Conservation (phyloP, 2,888 invertebrate species). For the Phymatocera aterrima region DNA sequence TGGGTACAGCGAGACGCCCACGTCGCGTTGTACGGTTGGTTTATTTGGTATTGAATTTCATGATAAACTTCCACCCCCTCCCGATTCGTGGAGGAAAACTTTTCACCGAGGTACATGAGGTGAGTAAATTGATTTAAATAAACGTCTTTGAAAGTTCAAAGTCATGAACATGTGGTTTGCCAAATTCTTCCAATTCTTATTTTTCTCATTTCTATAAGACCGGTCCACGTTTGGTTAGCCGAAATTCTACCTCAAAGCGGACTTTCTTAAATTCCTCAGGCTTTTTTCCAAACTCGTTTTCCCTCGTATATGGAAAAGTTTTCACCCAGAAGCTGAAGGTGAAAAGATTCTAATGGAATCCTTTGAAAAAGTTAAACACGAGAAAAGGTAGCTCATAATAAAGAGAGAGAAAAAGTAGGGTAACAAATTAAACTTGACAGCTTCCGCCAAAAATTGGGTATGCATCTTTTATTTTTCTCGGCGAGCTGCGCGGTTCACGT, state of each 20-base stretch:
- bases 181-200: not conserved
- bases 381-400: not conserved
- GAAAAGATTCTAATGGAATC: not conserved
- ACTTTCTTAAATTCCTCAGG: not conserved
- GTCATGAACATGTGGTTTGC: not conserved
- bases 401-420: not conserved
- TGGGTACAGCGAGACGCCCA: not conserved
- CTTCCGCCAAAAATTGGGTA: not conserved
- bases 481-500: not conserved
- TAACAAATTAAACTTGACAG: not conserved
- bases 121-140: not conserved
- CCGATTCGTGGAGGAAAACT: not conserved
- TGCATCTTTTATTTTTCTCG: not conserved
- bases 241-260: not conserved
- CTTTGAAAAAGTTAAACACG: not conserved
- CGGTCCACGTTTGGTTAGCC: not conserved
- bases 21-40: not conserved
- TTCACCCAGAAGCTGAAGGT: not conserved
- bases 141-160: not conserved
- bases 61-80: not conserved
- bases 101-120: not conserved
- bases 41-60: constrained; percentile 35
- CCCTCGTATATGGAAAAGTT: not conserved
- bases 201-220: not conserved
- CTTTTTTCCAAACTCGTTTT: not conserved